Percentiles rank a stretch among this genome's conserved stretches.
Evolutionary conservation across 30 jellyfish, hydroid and myxozoan genomes (phyloP).

Genomic region (Morbakka virulenta): DNA sequence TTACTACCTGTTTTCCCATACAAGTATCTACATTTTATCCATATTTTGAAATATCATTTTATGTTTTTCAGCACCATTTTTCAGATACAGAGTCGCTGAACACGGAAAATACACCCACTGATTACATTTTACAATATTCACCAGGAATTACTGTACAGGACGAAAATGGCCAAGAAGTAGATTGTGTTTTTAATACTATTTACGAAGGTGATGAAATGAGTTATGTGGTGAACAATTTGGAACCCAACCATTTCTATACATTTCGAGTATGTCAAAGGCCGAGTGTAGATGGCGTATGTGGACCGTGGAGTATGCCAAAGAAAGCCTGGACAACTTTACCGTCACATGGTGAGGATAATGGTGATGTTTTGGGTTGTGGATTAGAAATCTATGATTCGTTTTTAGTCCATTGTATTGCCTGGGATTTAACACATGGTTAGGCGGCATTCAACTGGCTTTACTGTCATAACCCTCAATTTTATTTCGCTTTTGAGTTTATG

Average conservation of each 20-base stretch:
- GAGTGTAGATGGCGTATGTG: slow-evolving; percentile 55
- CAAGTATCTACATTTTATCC: too few species aligned
- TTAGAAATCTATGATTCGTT: too few species aligned
- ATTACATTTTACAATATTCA: slow-evolving; percentile 70
- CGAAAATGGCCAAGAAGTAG: slow-evolving; percentile 38
- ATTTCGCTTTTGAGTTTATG: too few species aligned
- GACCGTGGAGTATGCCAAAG: slow-evolving; percentile 93
- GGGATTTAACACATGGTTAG: too few species aligned
- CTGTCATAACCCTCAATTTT: not conserved
- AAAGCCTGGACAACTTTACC: slow-evolving; percentile 90
- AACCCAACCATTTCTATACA: slow-evolving; percentile 56
- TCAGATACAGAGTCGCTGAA: slow-evolving; percentile 88
- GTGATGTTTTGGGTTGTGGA: too few species aligned
- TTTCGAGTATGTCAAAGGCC: slow-evolving; percentile 88
- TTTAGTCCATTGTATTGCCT: too few species aligned
- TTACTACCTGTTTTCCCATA: too few species aligned
- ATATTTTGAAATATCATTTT: too few species aligned
- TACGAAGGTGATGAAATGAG: slow-evolving; percentile 95
- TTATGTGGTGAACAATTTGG: slow-evolving; percentile 74
- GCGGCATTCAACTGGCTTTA: too few species aligned
- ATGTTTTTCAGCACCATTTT: slow-evolving; percentile 37
- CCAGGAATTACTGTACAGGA: slow-evolving; percentile 13
- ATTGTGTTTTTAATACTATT: slow-evolving; percentile 55
- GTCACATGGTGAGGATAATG: slow-evolving; percentile 84
- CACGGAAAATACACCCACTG: slow-evolving; percentile 77